A percentile compares a stretch with the other conserved stretches of the same genome.
Evolutionary conservation across 1,140 invertebrate species (phyloP).

Genomic region (Brachionus plicatilis): DNA sequence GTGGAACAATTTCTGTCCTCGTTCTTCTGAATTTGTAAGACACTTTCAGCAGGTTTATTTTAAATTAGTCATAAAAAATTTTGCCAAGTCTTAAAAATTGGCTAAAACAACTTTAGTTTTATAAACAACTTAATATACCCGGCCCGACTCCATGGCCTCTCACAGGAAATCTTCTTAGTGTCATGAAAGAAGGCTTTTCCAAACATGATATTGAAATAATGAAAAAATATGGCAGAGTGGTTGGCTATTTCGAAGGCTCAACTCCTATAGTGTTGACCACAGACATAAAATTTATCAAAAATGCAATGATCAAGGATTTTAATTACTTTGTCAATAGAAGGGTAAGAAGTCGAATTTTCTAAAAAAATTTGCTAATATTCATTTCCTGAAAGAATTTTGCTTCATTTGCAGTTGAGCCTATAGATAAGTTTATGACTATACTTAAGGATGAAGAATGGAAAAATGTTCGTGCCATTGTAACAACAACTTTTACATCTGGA

Average conservation of each 20-base stretch:
- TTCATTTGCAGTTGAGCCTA: neutral
- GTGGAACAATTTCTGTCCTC: neutral
- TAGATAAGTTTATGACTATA: constrained; percentile 37
- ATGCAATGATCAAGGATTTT: constrained; percentile 44
- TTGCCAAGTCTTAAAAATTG: neutral
- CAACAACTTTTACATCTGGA: constrained; percentile 44
- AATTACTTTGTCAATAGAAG: constrained; percentile 42
- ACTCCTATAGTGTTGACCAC: constrained; percentile 41
- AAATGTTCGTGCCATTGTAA: constrained; percentile 44
- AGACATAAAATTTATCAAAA: constrained; percentile 43
- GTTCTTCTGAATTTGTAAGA: neutral
- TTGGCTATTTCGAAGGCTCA: constrained; percentile 40
- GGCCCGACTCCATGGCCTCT: constrained; percentile 8
- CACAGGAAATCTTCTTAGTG: neutral
- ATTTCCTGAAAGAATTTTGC: neutral
- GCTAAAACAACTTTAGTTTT: neutral
- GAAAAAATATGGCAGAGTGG: constrained; percentile 23
- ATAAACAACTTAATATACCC: constrained; percentile 17
- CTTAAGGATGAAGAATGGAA: constrained; percentile 46
- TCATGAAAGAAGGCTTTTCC: constrained; percentile 26
- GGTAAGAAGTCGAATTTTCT: neutral
- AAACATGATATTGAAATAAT: constrained; percentile 26
- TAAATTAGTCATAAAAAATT: neutral
- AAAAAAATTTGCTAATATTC: neutral
- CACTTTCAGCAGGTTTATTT: neutral